Base-by-base conservation (phyloP, 2,888 invertebrate species). In the Hedya salicella region DNA sequence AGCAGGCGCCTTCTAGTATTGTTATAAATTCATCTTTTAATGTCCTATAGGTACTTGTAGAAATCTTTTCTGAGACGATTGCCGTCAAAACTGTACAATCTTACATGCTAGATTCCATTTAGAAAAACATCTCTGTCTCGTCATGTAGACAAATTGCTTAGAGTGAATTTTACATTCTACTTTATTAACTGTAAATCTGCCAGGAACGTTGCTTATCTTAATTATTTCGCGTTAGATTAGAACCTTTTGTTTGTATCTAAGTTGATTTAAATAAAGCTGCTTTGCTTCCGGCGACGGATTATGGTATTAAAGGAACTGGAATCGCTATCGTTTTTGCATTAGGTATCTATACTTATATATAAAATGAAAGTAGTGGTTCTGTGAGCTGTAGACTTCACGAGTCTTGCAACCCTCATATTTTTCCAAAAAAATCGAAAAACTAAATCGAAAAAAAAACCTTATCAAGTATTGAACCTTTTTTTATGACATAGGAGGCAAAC, bases 181-280 rank as follows among this genome's bases (percentile, higher is more conserved):
- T 60, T 60, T 64, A 57, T 68, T 66, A 54, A 65, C 63, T 62
- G 36, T 66, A 66, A 70, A 66, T 62, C 68, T 62, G 54, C 49
- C 46, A 56, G 50, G 44, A 68, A 57, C 25, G 59, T 46, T 36
- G 65, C 67, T 68, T 69, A 68, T 66, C 69, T 69, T 69, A 69
- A 68, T 69, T 68, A 67, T 68, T 69, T 62, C 17, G 57, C 61
- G 68, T 70, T 67, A 69, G 67, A 68, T 68, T 57, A 67, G 60
- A 54, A 42, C 52, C 66, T 69, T 70, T 69, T 69, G 69, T 71
- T 67, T 66, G 64, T 63, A 53, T 62, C 61, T 60, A 68, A 67
- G 68, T 67, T 69, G 59, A 69, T 70, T 68, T 70, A 62, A 70
- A 71, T 68, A 68, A 71, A 64, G 67, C 68, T 62, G 50, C 62